Base-by-base conservation (phyloP, 2,888 invertebrate species). In the Stenolophus ochropezus region DNA sequence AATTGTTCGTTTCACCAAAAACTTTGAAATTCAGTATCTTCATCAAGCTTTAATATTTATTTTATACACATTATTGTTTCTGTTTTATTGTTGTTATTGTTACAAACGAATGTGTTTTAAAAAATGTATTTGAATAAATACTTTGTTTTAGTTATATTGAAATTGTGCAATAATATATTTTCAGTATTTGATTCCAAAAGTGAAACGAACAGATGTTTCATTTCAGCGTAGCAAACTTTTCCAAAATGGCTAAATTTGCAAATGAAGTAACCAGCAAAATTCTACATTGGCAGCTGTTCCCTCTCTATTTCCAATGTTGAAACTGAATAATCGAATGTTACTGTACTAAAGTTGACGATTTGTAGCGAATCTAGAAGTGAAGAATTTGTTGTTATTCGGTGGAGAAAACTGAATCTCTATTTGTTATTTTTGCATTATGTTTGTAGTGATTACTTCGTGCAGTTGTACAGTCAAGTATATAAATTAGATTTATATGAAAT, bases 401-500 rank as follows among this genome's bases (percentile, higher is more conserved):
- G 53, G 76, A 76, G 53, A 56, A 76, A 76, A 76, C 14, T 65
- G 77, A 77, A 77, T 77, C 77, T 77, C 77, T 73, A 27, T 69
- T 79, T 80, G 80, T 73, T 73, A 73, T 80, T 73, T 27, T 71
- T 56, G 14, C n/a, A 53, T 71, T 73, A 18, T 25, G 33, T 69
- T 71, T 51, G 33, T 56, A 58, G 27, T 56, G 56, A 33, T 58
- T 75, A 65, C 16, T 16, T 78, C 78, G 65, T 65, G 49, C 78
- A 78, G 65, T 65, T 78, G 61, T 78, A 78, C 78, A 78, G 78
- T 33, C 78, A 33, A 78, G 47, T 61, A 77, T 77, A 77, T 58
- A 58, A 77, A 78, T 61, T 77, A 77, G 58, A 61, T 78, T 69
- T 78, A 69, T 78, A 78, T 65, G 25, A 78, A 65, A 78, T 78